Base-by-base conservation (phyloP, 92 coral and sea anemone genomes). In the Palythoa caribaeorum region DNA sequence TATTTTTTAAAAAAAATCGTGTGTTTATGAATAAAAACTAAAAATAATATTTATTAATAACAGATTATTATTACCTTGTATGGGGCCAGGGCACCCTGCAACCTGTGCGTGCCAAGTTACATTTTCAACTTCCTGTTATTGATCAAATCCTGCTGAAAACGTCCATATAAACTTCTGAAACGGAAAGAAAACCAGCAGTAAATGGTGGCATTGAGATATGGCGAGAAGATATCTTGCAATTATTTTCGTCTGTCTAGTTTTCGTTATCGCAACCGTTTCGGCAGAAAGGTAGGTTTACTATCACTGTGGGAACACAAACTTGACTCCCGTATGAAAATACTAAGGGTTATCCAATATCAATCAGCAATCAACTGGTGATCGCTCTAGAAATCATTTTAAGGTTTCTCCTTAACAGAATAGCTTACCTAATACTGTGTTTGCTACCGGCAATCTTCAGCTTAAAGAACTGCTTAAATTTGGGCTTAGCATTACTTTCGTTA, bases 261-360 rank as follows among this genome's bases (percentile, higher is more conserved):
- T 77, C 36, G 48, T 36, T 50, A 12, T 77, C 20, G 83, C 48
- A 36, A 54, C 48, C 9, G 50, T 54, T 77, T 52, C 1, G 68
- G 83, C 47, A 14, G 68, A 77, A 53, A 77, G 83, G 83, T 77
- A 28, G 9, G 83, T 77, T 21, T 19, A 5, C 21, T 21, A 28
- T 28, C 28, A 28, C 28, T 21, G 63, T 9, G n/a, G 12, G 47
- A 9, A 47, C 4, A 20, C 17, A 76, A 76, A 76, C 62, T 20
- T 11, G 9, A 13, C 11, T 37, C 54, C 28, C 2, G 2, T 6
- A 11, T 44, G 54, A 9, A 14, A 3, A 13, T 13, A 12, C 35
- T 13, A 6, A 73, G 28, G 21, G 40, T 2, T n/a, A 28, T n/a
- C 38, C 73, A 6, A 20, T 8, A 68, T 20, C 39, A 4, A 11